Base-by-base conservation (phyloP, 2,797 vertebrate genomes). In the Mus spretus region DNA sequence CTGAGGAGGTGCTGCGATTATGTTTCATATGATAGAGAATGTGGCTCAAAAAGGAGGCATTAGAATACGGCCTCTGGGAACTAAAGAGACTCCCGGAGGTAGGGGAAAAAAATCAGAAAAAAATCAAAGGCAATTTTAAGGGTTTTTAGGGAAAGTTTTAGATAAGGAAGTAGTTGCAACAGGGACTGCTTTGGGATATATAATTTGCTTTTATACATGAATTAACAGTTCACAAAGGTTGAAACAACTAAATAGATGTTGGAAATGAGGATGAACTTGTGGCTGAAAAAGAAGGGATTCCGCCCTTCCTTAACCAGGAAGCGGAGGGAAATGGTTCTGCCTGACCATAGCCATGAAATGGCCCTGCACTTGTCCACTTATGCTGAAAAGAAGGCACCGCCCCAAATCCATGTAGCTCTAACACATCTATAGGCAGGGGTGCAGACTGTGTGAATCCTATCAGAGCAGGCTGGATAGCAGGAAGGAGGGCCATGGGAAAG, bases 121-220 rank as follows among this genome's bases (percentile, higher is more conserved):
- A 95, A 85, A 47, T 31, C 50, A 24, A 17, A 88, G 65, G 50
- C 91, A 92, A 95, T 85, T 5, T 47, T 78, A 9, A 6, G 61
- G 67, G 9, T 17, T 59, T 90, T 93, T 72, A 90, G 84, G 93
- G 75, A 78, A 91, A 44, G 1, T 90, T 90, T 91, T 89, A 61
- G 22, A 93, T 65, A 13, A 4, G 0, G 47, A 86, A 79, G 74
- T 77, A 20, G 28, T 83, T 85, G 70, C 2, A 80, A 53, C 53
- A 87, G 65, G 5, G 31, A 55, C 34, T 50, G 40, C 26, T 19
- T 88, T 57, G 65, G 40, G 28, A 63, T 77, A 34, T 80, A 40
- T 82, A 94, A 78, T 63, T 86, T 75, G 47, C 47, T 90, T 55
- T 72, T 70, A 90, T 86, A 85, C 90, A 14, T 26, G 92, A 97